Evolutionary conservation across 2,797 vertebrate genomes (phyloP).

Genomic region (Melanotaenia trifasciata): DNA sequence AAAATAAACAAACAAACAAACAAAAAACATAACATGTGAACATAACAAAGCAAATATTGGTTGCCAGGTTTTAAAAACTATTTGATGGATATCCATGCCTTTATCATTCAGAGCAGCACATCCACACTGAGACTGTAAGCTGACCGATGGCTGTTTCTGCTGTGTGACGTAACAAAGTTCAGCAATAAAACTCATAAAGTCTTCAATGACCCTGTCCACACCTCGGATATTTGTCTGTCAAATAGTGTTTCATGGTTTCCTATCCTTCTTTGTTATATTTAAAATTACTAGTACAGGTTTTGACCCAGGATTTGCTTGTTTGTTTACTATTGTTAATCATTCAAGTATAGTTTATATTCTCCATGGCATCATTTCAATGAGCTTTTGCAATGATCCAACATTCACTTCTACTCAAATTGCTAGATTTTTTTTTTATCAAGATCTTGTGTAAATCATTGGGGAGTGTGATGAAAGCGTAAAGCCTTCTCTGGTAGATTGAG

Average conservation of each 20-base stretch:
- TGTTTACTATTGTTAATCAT: too few species aligned
- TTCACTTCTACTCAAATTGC: too few species aligned
- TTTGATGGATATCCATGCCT: neutral
- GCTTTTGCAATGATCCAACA: too few species aligned
- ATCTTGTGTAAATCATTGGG: too few species aligned
- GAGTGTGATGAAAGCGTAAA: too few species aligned
- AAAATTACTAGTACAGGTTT: neutral
- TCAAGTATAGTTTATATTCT: too few species aligned
- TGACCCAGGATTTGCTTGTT: neutral
- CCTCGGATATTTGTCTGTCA: too few species aligned
- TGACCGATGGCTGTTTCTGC: conserved; percentile 21
- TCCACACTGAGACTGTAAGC: conserved; percentile 11
- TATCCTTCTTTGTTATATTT: too few species aligned
- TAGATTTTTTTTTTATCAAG: too few species aligned
- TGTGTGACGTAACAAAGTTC: neutral
- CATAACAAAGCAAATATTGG: neutral
- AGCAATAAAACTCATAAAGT: neutral
- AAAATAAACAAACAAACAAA: neutral
- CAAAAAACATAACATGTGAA: neutral
- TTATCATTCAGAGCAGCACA: neutral
- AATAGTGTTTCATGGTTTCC: too few species aligned
- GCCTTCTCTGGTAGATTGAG: too few species aligned
- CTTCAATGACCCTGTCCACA: neutral
- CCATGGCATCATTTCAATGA: too few species aligned
- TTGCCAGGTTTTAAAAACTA: neutral